Conservation (phyloP, 2,113 vertebrate species). For the Ardeotis arabs region DNA sequence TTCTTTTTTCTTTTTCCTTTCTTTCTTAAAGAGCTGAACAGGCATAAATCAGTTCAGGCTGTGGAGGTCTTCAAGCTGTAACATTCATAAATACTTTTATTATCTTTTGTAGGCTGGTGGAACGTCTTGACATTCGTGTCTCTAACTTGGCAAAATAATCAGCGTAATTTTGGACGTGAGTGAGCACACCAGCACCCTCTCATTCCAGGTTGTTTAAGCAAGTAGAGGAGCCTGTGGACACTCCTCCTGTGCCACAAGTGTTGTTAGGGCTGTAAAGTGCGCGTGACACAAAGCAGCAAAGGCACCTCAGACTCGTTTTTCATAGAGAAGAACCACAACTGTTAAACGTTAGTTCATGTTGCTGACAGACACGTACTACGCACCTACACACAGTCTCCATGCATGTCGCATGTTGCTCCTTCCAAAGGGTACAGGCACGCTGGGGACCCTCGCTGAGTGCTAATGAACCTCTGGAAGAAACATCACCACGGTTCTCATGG, state of each 20-base stretch:
- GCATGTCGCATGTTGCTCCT: background rate
- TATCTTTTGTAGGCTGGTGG: constrained; percentile 22
- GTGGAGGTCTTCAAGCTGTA: background rate
- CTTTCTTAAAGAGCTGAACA: background rate
- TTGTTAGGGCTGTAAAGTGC: background rate
- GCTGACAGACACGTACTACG: background rate
- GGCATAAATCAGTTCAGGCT: background rate
- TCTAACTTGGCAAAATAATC: background rate
- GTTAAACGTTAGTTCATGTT: background rate
- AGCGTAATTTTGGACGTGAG: background rate
- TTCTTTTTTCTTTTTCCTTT: background rate
- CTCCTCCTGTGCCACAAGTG: background rate
- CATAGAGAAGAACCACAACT: background rate
- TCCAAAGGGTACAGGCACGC: background rate
- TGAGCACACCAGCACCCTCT: background rate
- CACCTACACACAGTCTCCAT: background rate
- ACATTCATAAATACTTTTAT: constrained; percentile 56
- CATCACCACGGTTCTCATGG: background rate
- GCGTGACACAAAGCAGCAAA: background rate
- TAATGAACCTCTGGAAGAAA: background rate
- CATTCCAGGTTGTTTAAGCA: background rate
- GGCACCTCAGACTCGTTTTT: background rate
- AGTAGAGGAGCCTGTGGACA: background rate
- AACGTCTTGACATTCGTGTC: background rate
- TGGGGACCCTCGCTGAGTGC: background rate